Conservation (phyloP, 2,888 invertebrate genomes). For the Parthenolecanium corni region DNA sequence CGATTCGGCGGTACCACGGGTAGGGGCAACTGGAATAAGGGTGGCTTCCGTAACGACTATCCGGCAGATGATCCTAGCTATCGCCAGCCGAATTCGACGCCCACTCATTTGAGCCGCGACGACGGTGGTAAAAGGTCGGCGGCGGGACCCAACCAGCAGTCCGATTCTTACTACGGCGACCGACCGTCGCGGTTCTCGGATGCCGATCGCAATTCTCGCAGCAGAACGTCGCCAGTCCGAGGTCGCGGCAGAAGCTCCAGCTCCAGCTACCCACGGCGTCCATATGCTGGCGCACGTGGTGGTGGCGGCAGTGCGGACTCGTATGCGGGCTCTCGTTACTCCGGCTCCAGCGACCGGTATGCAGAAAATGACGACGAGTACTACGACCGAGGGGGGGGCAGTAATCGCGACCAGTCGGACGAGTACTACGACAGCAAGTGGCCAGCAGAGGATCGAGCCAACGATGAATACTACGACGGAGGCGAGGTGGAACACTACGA, state of each 20-base stretch:
- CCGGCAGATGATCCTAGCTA: background rate
- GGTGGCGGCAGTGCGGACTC: background rate
- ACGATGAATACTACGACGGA: slow-evolving; percentile 2
- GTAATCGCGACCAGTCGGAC: background rate
- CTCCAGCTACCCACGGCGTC: background rate
- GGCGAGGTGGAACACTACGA: slow-evolving; percentile 7
- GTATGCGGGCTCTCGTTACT: background rate
- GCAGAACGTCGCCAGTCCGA: background rate
- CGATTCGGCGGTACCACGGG: background rate
- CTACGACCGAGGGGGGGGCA: background rate
- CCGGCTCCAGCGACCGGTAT: background rate
- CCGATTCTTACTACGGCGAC: slow-evolving; percentile 6
- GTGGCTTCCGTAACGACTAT: background rate
- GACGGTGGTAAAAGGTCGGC: background rate
- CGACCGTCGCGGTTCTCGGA: slow-evolving; percentile 4
- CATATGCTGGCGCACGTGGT: background rate
- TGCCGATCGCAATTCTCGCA: background rate
- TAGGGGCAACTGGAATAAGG: slow-evolving; percentile 16
- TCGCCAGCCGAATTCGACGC: background rate
- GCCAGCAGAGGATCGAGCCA: background rate
- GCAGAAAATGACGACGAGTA: slow-evolving; percentile 4
- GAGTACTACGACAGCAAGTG: slow-evolving; percentile 12
- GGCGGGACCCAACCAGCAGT: background rate
- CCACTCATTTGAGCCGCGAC: slow-evolving; percentile 3
- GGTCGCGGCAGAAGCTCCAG: slow-evolving; percentile 4